phyloP scores from a whole-genome alignment of 2,113 vertebrate genomes.

The Serinus canaria region DNA sequence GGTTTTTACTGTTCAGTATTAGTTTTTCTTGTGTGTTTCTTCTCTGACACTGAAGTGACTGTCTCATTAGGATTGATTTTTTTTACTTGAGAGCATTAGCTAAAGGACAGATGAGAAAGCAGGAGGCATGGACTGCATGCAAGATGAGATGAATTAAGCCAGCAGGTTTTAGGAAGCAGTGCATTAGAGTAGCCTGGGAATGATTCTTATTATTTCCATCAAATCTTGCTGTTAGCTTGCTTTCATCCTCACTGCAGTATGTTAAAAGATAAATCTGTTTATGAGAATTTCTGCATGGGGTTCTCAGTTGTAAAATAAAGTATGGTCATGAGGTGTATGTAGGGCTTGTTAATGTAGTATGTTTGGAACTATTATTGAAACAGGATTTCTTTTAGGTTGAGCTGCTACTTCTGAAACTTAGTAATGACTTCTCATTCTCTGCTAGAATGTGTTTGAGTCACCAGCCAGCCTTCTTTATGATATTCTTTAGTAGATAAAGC shows the following conservation, averaged over 20 bases:
- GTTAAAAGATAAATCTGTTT: not conserved
- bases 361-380: not conserved
- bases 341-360: not conserved
- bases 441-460: not conserved
- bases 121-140: not conserved
- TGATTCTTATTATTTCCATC: not conserved
- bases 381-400: not conserved
- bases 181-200: not conserved
- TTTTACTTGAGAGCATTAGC: not conserved
- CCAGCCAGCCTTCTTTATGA: not conserved
- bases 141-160: not conserved
- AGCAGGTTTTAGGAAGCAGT: not conserved
- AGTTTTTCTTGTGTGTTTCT: not conserved
- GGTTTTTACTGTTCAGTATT: not conserved
- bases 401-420: not conserved
- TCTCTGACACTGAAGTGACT: not conserved
- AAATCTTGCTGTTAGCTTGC: not conserved
- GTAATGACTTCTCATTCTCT: not conserved
- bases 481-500: not conserved
- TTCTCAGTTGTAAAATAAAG: not conserved
- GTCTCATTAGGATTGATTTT: not conserved
- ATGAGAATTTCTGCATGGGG: not conserved
- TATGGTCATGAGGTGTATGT: not conserved
- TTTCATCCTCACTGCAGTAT: not conserved
- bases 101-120: not conserved